A percentile compares a stretch with the other conserved stretches of the same genome.
phyloP scores from a whole-genome alignment of 64 coral and sea anemone genomes.

The Pocillopora damicornis region DNA sequence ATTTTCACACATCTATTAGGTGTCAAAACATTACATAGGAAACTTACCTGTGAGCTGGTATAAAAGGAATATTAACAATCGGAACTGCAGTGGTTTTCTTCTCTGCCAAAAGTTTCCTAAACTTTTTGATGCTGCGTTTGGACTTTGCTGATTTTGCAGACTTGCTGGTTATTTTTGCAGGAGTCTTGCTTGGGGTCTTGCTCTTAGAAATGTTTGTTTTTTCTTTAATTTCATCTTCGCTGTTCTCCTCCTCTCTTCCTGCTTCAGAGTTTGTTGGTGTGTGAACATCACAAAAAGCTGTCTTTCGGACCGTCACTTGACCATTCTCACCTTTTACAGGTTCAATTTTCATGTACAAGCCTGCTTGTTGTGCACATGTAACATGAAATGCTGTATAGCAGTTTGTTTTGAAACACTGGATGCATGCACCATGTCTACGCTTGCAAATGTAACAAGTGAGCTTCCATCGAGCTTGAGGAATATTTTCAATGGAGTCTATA shows the following conservation, averaged over 20 bases:
- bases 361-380: conserved; percentile 98
- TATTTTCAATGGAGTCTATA: conserved; percentile 98
- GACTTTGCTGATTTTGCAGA: conserved; percentile 55
- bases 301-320: conserved; percentile 87
- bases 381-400: conserved; percentile 99
- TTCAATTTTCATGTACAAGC: conserved; percentile 99
- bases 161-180: conserved; percentile 50
- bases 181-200: conserved; percentile 40
- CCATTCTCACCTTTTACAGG: conserved; percentile 90
- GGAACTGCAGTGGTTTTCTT: conserved; percentile 94
- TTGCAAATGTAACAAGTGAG: conserved; percentile 96
- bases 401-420: conserved; percentile 99
- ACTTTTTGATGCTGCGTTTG: conserved; percentile 90
- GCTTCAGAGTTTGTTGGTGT: conserved; percentile 69
- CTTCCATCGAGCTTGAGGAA: conserved; percentile 91
- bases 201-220: conserved; percentile 39
- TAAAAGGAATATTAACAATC: conserved; percentile 98
- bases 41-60: conserved; percentile 96
- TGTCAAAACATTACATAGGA: neutral
- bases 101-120: conserved; percentile 91
- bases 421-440: conserved; percentile 88
- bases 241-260: conserved; percentile 71
- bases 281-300: conserved; percentile 93
- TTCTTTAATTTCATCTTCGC: conserved; percentile 61
- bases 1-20: too few relatives aligned